Conservation (phyloP, 2,888 invertebrate genomes). For the Thymelicus lineola region DNA sequence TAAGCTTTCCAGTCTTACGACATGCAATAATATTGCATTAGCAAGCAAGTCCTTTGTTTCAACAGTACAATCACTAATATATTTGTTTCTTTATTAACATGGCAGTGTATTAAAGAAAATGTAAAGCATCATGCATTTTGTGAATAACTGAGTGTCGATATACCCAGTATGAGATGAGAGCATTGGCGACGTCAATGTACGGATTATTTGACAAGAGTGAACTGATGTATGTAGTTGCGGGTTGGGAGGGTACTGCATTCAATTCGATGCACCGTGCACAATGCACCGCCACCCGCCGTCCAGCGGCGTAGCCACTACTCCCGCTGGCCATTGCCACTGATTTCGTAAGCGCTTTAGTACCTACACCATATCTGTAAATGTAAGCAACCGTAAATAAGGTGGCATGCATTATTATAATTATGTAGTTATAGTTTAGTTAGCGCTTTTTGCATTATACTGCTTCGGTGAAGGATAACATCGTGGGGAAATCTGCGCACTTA, state of each 20-base stretch:
- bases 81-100: conserved; percentile 17
- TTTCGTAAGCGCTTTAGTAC: conserved; percentile 58
- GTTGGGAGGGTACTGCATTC: conserved; percentile 43
- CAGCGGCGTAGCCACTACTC: conserved; percentile 46
- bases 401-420: too few relatives aligned
- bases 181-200: conserved; percentile 74
- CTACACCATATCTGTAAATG: conserved; percentile 22
- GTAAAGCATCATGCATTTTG: conserved; percentile 47
- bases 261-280: conserved; percentile 53
- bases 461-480: too few relatives aligned
- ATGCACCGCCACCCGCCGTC: conserved; percentile 58
- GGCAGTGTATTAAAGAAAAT: conserved; percentile 27
- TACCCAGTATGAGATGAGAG: conserved; percentile 57
- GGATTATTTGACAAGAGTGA: conserved; percentile 74
- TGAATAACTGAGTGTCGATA: conserved; percentile 58
- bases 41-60: conserved; percentile 27
- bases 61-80: conserved; percentile 10
- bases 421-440: too few relatives aligned
- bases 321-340: conserved; percentile 71
- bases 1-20: conserved; percentile 27
- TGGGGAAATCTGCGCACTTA: too few relatives aligned
- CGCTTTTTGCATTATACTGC: too few relatives aligned
- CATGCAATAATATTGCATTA: conserved; percentile 38
- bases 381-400: not conserved
- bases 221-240: conserved; percentile 55